Conservation (phyloP, 2,113 vertebrate genomes). For the Oncorhynchus mykiss region DNA sequence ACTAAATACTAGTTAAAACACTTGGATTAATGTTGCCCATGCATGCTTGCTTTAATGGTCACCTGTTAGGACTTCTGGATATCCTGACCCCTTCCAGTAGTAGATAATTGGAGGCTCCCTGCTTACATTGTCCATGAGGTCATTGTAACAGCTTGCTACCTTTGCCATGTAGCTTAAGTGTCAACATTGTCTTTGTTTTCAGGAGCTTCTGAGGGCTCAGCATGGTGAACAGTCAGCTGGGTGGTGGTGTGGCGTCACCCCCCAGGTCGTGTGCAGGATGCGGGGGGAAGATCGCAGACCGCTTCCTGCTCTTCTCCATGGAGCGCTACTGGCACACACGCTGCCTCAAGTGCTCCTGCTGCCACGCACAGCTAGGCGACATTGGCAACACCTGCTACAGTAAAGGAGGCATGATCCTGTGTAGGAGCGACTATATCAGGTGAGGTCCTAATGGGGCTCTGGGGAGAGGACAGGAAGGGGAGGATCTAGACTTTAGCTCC, state of each 20-base stretch:
- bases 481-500: conserved; percentile 4
- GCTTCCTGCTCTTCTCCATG: conserved; percentile 83
- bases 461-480: background rate
- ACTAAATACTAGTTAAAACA: too few species aligned
- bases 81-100: too few species aligned
- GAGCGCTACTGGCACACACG: conserved; percentile 82
- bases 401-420: conserved; percentile 83
- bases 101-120: too few species aligned
- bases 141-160: too few species aligned
- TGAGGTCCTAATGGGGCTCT: conserved; percentile 37
- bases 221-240: conserved; percentile 78
- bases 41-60: too few species aligned
- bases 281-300: conserved; percentile 77
- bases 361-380: conserved; percentile 82
- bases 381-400: conserved; percentile 82
- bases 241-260: conserved; percentile 48
- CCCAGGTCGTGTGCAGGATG: conserved; percentile 79
- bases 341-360: conserved; percentile 82
- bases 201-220: conserved; percentile 36
- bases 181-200: conserved; percentile 3
- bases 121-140: too few species aligned
- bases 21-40: too few species aligned
- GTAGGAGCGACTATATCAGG: conserved; percentile 82
- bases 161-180: too few species aligned
- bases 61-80: too few species aligned